Evolutionary conservation across 2,113 vertebrate genomes (phyloP), one percentile per base, ranked within the genome.

Genomic region (Tamias sibiricus): DNA sequence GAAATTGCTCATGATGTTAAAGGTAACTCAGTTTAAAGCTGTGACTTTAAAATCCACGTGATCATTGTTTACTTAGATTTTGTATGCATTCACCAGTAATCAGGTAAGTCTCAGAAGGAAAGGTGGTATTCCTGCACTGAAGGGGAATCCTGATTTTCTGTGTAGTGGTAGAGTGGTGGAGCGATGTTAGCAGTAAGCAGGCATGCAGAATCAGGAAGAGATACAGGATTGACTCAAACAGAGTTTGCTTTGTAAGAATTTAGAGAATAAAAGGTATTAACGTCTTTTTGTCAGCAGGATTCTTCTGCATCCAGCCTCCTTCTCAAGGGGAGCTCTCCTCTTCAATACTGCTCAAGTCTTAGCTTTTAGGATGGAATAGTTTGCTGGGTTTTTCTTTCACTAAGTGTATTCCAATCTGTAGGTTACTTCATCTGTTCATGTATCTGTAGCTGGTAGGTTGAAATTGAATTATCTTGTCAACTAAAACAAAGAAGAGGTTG

Each of bases 1-100:
- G 99, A 99, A 97, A 98, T 98, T 76, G 97, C 98, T 86, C 98
- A 99, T 0, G 99, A 99, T 30, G 99, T 99, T 77, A 99, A 99
- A 99, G 99, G 99, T 99, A 98, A 98, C 97, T 12, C 12, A 2
- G 2, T 10, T 1, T 9, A 30, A 49, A 24, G 83, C 77, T 1
- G 0, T 42, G 42, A n/a, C 28, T 6, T 59, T n/a, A 12, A 72
- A 81, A 17, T 54, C 37, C 28, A 4, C 4, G 0, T 37, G 22
- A 54, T 20, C 22, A 8, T 59, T 47, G 4, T 26, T 71, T 44
- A 4, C 32, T 74, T 95, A 82, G 28, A 79, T 71, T 93, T 68
- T 79, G 90, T 94, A 42, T 93, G 84, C 74, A 0, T 71, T 28
- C 79, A 75, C 95, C 87, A 0, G 47, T 30, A 76, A 86, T 95